Evolutionary conservation across 1,140 invertebrate species (phyloP), one percentile per base, ranked within the genome.

Genomic region (Conus ventricosus): DNA sequence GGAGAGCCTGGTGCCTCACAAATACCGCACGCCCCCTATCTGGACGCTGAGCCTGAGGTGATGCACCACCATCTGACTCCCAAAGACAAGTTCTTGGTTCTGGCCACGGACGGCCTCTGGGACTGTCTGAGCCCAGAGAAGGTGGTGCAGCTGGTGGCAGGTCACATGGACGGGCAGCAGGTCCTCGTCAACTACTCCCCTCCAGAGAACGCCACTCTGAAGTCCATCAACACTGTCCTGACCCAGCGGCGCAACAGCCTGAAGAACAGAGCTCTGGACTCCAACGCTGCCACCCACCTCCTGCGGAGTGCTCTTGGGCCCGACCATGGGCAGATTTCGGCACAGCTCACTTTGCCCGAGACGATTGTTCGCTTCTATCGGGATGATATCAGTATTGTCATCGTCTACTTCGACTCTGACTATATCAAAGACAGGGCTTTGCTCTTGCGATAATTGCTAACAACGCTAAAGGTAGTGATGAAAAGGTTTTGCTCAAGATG

Each of bases 31-130:
- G 0, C 99, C 99, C 5, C 99, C 0, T 99, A 99, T 95, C 96
- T 99, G 83, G 98, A 98, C 25, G 98, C 98, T 0, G 96, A 96
- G 92, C 99, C 99, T 7, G 94, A 95, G 90, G 91, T 96, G 13
- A 95, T 96, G 87, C 97, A 99, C 94, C 98, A 99, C 92, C 96
- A 96, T 89, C 94, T 99, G 23, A 97, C 97, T 15, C 97, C 97
- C 0, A 97, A 97, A 93, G 99, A 99, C 95, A 98, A 97, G 94
- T 99, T 99, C 96, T 95, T 99, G 90, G 97, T 99, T 87, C 96
- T 99, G 63, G 99, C 98, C n/a, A 97, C 98, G 13, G 99, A 99
- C 95, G 99, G 99, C 54, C 95, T 99, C 0, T 99, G 98, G 98
- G 99, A 99, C 94, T 97, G 98, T 93, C 96, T 99, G 90, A 97